A percentile compares a stretch with the other conserved stretches of the same genome.
phyloP scores from a whole-genome alignment of 2,888 invertebrate genomes.

The Cantharis rustica region DNA sequence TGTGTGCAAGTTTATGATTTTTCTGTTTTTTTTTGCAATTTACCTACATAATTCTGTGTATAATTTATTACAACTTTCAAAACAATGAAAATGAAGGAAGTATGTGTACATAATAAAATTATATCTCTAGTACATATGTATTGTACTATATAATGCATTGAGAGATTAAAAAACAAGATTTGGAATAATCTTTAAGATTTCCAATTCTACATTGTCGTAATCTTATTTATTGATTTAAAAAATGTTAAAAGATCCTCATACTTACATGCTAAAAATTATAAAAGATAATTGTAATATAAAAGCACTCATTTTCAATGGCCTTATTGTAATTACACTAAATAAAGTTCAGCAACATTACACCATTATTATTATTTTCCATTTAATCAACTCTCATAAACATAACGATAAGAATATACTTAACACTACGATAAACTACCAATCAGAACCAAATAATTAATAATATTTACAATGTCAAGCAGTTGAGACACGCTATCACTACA shows the following conservation, averaged over 20 bases:
- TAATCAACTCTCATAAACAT: background rate
- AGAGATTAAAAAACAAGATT: background rate
- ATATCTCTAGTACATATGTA: too few species aligned
- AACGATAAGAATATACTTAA: background rate
- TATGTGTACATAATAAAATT: too few species aligned
- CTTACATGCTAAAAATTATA: slow-evolving; percentile 3
- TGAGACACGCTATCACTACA: background rate
- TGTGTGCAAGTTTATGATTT: too few species aligned
- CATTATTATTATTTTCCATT: background rate
- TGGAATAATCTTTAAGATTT: background rate
- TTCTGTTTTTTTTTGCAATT: too few species aligned
- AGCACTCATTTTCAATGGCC: background rate
- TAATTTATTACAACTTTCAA: too few species aligned
- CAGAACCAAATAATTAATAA: background rate
- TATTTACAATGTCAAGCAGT: background rate
- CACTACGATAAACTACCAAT: background rate
- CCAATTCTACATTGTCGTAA: background rate
- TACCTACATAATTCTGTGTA: too few species aligned
- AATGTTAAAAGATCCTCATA: background rate
- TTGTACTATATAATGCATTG: background rate
- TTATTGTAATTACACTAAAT: background rate
- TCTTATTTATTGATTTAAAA: background rate
- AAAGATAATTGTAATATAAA: background rate
- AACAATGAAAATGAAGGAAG: too few species aligned
- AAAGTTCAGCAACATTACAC: background rate